Conservation (phyloP, 2,113 vertebrate genomes). For the Hylia prasina region DNA sequence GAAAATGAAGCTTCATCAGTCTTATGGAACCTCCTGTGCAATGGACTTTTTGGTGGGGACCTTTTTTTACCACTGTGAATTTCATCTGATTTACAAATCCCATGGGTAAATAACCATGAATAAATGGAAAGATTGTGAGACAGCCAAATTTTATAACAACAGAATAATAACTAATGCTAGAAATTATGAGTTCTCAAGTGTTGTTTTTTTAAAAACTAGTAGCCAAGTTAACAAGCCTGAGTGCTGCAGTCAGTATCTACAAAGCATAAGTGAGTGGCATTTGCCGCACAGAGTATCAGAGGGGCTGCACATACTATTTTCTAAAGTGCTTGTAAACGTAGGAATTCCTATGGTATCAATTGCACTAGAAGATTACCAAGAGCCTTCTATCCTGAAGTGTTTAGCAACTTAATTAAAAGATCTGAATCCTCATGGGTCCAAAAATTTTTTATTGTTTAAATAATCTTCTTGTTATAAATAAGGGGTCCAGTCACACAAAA, state of each 20-base stretch:
- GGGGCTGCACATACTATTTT: background rate
- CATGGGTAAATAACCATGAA: background rate
- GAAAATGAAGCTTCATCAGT: background rate
- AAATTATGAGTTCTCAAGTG: background rate
- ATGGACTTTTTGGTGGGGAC: background rate
- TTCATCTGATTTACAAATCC: background rate
- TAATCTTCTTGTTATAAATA: slow-evolving; percentile 61
- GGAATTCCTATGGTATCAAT: background rate
- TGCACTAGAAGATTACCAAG: slow-evolving; percentile 11
- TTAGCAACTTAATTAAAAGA: slow-evolving; percentile 50
- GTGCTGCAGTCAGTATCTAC: background rate
- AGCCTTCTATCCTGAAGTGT: slow-evolving; percentile 23
- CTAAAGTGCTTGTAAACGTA: background rate
- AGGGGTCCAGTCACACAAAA: slow-evolving; percentile 39
- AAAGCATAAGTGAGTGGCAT: background rate
- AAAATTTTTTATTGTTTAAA: slow-evolving; percentile 56
- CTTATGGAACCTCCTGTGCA: background rate
- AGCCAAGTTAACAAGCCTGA: background rate
- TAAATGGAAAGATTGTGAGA: background rate
- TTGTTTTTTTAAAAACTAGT: background rate
- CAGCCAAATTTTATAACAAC: background rate
- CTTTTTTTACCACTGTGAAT: background rate
- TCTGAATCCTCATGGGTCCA: background rate
- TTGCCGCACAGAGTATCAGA: background rate
- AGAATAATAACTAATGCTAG: background rate